phyloP scores from a whole-genome alignment of 2,888 invertebrate genomes.

The Rotaria sp. region DNA sequence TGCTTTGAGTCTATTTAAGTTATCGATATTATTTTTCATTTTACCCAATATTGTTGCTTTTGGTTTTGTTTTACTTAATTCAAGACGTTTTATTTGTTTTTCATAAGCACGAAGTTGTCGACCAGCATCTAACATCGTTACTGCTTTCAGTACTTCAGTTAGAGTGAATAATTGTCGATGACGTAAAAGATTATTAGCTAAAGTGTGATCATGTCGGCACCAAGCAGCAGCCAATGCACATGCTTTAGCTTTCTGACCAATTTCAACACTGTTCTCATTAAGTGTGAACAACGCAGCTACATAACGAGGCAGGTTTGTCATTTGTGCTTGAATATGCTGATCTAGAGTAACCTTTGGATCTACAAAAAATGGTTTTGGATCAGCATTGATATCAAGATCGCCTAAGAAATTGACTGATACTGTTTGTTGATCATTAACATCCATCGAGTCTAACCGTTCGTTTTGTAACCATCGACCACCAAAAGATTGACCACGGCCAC shows the following conservation, averaged over 20 bases:
- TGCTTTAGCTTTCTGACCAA: constrained; percentile 47
- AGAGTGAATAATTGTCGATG: constrained; percentile 46
- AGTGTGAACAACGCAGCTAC: constrained; percentile 31
- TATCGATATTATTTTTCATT: constrained; percentile 50
- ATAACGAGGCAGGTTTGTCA: constrained; percentile 28
- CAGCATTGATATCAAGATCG: background rate
- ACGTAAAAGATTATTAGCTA: constrained; percentile 47
- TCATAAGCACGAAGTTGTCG: constrained; percentile 48
- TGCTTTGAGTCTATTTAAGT: constrained; percentile 47
- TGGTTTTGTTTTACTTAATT: background rate
- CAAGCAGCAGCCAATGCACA: constrained; percentile 50
- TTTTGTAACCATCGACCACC: background rate
- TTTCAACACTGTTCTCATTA: constrained; percentile 29
- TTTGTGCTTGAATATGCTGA: constrained; percentile 37
- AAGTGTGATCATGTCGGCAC: constrained; percentile 48
- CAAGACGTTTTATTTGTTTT: constrained; percentile 45
- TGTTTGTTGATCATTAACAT: background rate
- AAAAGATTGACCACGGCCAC: background rate
- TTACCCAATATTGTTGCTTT: constrained; percentile 46
- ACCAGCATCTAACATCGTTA: constrained; percentile 48
- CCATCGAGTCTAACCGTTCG: background rate
- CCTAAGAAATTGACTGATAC: background rate
- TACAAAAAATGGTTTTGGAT: constrained; percentile 32
- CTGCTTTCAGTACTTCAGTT: constrained; percentile 45
- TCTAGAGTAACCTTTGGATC: constrained; percentile 33